These are phyloP conservation scores for Oscheius sp. DNA, from an alignment of 2,888 invertebrate genomes.

Conservation along the genomic window DNA sequence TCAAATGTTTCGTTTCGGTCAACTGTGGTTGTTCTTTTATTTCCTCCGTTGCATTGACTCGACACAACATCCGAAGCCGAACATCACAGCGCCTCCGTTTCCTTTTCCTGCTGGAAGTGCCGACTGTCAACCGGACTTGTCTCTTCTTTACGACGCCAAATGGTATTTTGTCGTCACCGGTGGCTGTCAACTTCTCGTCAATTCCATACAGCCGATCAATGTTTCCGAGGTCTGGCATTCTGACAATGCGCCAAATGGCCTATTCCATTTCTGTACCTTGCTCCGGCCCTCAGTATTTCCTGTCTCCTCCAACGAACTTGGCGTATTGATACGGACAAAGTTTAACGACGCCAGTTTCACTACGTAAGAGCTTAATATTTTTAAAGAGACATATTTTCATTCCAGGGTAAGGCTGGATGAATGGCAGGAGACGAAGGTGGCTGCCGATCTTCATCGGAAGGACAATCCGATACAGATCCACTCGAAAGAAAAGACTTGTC, in stretches of 20 bases:
- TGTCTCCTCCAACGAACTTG: neutral
- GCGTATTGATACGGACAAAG: neutral
- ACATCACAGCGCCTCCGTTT: too few relatives aligned
- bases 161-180: neutral
- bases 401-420: neutral
- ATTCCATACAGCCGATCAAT: neutral
- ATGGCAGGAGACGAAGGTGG: neutral
- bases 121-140: conserved; percentile 10
- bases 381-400: neutral
- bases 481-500: conserved; percentile 1
- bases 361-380: neutral
- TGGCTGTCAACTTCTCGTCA: neutral
- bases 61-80: neutral
- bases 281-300: neutral
- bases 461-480: neutral
- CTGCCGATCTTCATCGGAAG: too few relatives aligned
- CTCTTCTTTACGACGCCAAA: neutral
- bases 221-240: neutral
- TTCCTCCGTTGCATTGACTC: neutral
- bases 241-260: too few relatives aligned
- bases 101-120: neutral
- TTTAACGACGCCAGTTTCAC: neutral
- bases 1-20: too few relatives aligned
- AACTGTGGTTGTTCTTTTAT: too few relatives aligned
- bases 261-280: neutral